These are phyloP conservation scores for Mesembrinibis cayennensis DNA, from an alignment of 2,113 vertebrate genomes.

Conservation along the genomic window DNA sequence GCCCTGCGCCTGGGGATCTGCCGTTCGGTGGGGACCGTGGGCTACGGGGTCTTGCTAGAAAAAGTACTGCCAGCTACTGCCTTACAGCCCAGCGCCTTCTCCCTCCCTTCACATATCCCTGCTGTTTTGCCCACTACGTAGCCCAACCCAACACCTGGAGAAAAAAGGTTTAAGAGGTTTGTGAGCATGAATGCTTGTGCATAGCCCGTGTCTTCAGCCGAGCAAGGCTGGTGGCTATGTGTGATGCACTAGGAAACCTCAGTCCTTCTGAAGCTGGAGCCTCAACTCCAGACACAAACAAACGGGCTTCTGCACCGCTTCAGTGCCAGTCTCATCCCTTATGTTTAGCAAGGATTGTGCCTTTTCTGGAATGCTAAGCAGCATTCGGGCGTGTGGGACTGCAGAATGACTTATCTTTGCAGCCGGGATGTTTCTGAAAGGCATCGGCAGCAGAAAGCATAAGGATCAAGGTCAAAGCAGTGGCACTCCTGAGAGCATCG, in stretches of 20 bases:
- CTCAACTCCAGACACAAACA: not conserved
- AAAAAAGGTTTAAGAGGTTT: not conserved
- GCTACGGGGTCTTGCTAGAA: not conserved
- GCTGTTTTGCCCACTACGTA: not conserved
- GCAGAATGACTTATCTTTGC: not conserved
- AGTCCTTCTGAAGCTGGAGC: not conserved
- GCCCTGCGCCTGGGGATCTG: not conserved
- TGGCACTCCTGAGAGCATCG: not conserved
- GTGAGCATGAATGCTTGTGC: not conserved
- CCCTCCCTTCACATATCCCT: not conserved
- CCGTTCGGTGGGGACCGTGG: not conserved
- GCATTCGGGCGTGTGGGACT: not conserved
- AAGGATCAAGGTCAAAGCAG: not conserved
- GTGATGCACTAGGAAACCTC: not conserved
- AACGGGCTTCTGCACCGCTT: not conserved
- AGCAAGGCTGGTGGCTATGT: not conserved
- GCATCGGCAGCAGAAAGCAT: not conserved
- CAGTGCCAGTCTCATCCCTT: slow-evolving; percentile 3
- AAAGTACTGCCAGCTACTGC: not conserved
- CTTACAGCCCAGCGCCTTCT: not conserved
- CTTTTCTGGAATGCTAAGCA: slow-evolving; percentile 30
- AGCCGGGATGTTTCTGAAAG: not conserved
- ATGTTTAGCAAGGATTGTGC: not conserved
- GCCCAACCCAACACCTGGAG: not conserved
- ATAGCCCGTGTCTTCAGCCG: not conserved